Evolutionary conservation across 2,888 invertebrate species (phyloP).

Genomic region (Caenorhabditis sp.): DNA sequence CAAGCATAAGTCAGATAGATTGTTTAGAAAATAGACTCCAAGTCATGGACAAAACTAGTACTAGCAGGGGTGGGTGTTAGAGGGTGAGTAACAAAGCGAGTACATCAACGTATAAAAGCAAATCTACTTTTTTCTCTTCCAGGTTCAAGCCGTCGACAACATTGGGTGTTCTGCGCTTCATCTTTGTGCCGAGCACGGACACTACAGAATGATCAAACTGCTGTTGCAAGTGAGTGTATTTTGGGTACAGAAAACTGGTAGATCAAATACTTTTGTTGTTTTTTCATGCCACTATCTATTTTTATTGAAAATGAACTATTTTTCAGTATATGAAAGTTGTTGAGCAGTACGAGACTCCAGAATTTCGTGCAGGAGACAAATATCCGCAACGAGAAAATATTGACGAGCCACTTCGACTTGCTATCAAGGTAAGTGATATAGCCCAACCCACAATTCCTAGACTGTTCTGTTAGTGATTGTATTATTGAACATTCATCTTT

Average conservation of each 20-base stretch:
- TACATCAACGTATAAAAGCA: conserved; percentile 16
- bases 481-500: too few relatives aligned
- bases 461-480: not conserved
- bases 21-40: conserved; percentile 41
- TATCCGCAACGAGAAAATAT: conserved; percentile 81
- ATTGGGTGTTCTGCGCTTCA: conserved; percentile 94
- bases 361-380: conserved; percentile 65
- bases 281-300: not conserved
- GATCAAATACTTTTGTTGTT: conserved; percentile 3
- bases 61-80: conserved; percentile 32
- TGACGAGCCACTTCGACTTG: conserved; percentile 93
- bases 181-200: conserved; percentile 89
- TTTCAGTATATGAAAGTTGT: conserved; percentile 75
- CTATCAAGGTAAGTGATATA: conserved; percentile 86
- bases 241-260: not conserved
- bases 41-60: conserved; percentile 47
- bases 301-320: not conserved
- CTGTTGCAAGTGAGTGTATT: conserved; percentile 73
- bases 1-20: conserved; percentile 30
- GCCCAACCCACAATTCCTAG: conserved; percentile 84
- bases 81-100: conserved; percentile 25
- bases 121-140: conserved; percentile 30
- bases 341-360: conserved; percentile 72
- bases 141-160: conserved; percentile 87
- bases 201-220: conserved; percentile 79